These are phyloP conservation scores for Zonitis immaculata DNA, from an alignment of 2,888 invertebrate genomes.

Conservation along the genomic window DNA sequence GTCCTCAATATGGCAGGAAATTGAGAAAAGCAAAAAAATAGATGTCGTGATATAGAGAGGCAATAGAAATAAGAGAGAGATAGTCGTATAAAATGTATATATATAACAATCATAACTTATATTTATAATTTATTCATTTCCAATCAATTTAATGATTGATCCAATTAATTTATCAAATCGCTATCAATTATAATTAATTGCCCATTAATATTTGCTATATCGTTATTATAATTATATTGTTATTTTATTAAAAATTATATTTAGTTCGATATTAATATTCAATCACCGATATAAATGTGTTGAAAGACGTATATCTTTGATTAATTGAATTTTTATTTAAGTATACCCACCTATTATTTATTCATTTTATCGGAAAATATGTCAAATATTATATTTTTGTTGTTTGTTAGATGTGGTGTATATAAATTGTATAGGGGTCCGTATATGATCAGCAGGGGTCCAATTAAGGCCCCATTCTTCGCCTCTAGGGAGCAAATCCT, in stretches of 20 bases:
- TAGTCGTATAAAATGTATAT: too few species aligned
- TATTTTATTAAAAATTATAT: background rate
- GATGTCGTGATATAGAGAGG: background rate
- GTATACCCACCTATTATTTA: too few species aligned
- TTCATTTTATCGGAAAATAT: background rate
- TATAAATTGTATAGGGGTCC: constrained; percentile 34
- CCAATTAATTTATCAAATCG: constrained; percentile 14
- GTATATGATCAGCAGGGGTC: constrained; percentile 41
- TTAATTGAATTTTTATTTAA: constrained; percentile 1
- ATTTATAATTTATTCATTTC: constrained; percentile 5
- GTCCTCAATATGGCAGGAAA: background rate
- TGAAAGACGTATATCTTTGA: constrained; percentile 1
- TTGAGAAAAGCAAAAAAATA: background rate
- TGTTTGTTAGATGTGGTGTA: too few species aligned
- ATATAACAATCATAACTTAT: too few species aligned
- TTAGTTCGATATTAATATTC: background rate
- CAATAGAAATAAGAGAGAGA: background rate
- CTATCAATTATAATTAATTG: background rate
- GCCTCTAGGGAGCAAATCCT: constrained; percentile 32
- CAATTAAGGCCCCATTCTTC: constrained; percentile 49
- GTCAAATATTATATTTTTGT: background rate
- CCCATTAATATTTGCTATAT: background rate
- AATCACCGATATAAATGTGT: constrained; percentile 3
- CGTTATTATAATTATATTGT: background rate
- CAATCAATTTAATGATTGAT: constrained; percentile 8